Base-by-base conservation (phyloP, 1,140 invertebrate species). In the Neodiprion fabricii region DNA sequence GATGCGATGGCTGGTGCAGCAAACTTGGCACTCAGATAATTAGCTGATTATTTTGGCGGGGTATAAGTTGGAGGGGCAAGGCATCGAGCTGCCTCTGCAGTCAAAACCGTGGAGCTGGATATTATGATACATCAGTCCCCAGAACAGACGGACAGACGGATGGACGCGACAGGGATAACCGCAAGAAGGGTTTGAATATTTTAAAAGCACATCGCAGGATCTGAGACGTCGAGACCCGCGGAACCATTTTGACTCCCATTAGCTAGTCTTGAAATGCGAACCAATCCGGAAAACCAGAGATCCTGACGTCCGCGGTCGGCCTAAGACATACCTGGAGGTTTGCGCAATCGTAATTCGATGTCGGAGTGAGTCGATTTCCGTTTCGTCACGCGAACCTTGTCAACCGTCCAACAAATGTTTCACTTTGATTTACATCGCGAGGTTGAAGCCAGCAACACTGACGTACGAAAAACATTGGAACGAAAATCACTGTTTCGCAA, bases 21-120 rank as follows among this genome's bases (percentile, higher is more conserved):
- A 8, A 70, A 75, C 49, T 75, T 75, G 74, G 70, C 74, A 72
- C 71, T 72, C 72, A 72, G 28, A 49, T 71, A 75, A 75, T 72
- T 75, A 72, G 49, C 74, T 72, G 23, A 61, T 61, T 61, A 61
- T 61, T 61, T 61, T 9, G 53, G 53, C 9, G 4, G 11, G 53
- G 28, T 40, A 3, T 40, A 40, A 40, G 28, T 40, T 3, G 5
- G 28, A 5, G 5, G 28, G 28, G 28, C 28, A 40, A 40, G 28
- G 28, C 28, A 40, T 40, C 28, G 28, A 40, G 28, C 28, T 4
- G 28, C 28, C 28, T 40, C 28, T 40, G 28, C 28, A 40, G 28
- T 40, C 17, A 40, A 3, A 40, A 40, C 28, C 28, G 1, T 40
- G 5, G 28, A 40, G n/a, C 53, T 61, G 9, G 9, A 17, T 61